A percentile compares a stretch with the other conserved stretches of the same genome.
phyloP scores from a whole-genome alignment of 2,888 invertebrate species.

The Sinhomidia bicolor region DNA sequence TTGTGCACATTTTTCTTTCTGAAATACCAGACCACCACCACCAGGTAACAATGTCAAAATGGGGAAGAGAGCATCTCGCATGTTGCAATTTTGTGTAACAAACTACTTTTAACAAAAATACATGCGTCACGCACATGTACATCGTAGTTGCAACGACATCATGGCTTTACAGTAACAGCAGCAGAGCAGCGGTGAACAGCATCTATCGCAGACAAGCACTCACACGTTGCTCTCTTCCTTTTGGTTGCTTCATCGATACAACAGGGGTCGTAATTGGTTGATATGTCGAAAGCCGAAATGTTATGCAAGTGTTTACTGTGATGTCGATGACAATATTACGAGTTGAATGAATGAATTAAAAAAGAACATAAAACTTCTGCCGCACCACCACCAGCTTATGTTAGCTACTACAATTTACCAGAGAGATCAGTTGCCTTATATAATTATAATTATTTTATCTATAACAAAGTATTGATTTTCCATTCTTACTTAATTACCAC shows the following conservation, averaged over 20 bases:
- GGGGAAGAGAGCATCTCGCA: neutral
- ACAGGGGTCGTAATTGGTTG: constrained; percentile 69
- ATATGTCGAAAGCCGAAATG: constrained; percentile 66
- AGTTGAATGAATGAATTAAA: neutral
- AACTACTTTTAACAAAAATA: neutral
- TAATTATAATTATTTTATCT: too few species aligned
- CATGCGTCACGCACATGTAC: neutral
- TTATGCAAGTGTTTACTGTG: constrained; percentile 65
- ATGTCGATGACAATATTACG: neutral
- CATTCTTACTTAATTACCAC: constrained; percentile 39
- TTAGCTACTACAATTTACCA: neutral
- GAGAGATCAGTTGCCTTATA: too few species aligned
- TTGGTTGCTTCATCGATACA: constrained; percentile 50
- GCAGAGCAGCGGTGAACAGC: neutral
- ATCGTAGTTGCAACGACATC: neutral
- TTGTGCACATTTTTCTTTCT: too few species aligned
- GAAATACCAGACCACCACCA: too few species aligned
- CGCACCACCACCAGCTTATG: neutral
- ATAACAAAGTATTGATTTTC: constrained; percentile 31
- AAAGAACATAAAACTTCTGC: too few species aligned
- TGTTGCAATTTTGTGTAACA: neutral
- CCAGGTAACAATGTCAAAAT: too few species aligned
- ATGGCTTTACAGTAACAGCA: constrained; percentile 46
- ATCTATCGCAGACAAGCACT: neutral
- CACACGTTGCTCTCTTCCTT: constrained; percentile 56